Conservation (phyloP, 2,113 vertebrate species). For the Apus apus region DNA sequence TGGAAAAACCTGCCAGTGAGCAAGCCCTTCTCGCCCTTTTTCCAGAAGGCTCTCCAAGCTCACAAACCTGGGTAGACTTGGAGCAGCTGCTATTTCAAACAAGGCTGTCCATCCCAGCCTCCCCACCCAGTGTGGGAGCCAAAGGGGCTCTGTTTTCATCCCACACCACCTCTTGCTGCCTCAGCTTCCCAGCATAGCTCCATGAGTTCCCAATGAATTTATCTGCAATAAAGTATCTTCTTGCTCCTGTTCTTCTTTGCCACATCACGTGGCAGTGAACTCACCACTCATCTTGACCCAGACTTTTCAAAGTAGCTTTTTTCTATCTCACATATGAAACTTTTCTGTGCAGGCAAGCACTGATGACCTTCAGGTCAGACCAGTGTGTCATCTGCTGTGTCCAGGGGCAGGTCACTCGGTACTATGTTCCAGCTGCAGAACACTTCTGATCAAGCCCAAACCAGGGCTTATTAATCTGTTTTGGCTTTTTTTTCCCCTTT, state of each 20-base stretch:
- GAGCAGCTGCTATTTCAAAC: slow-evolving; percentile 36
- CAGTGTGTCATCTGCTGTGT: fast-evolving
- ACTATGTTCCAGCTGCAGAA: neutral
- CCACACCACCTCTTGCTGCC: neutral
- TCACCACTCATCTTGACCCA: neutral
- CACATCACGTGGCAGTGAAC: fast-evolving
- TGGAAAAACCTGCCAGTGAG: slow-evolving; percentile 53
- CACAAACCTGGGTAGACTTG: slow-evolving; percentile 36
- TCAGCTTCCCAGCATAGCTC: neutral
- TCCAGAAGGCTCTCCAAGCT: slow-evolving; percentile 57
- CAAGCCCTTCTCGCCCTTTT: slow-evolving; percentile 20
- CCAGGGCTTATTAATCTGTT: neutral
- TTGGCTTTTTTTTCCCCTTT: neutral
- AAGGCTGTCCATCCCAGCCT: slow-evolving; percentile 3
- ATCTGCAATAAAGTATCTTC: neutral
- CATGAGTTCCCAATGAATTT: neutral
- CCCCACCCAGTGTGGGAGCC: neutral
- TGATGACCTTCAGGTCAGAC: neutral
- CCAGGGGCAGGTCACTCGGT: neutral
- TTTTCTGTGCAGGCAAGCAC: fast-evolving
- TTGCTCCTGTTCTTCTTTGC: neutral
- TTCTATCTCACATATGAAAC: neutral
- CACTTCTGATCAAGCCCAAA: neutral
- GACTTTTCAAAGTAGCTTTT: neutral
- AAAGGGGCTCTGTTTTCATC: slow-evolving; percentile 15